Base-by-base conservation (phyloP, 2,113 vertebrate genomes). In the Thunnus maccoyii region DNA sequence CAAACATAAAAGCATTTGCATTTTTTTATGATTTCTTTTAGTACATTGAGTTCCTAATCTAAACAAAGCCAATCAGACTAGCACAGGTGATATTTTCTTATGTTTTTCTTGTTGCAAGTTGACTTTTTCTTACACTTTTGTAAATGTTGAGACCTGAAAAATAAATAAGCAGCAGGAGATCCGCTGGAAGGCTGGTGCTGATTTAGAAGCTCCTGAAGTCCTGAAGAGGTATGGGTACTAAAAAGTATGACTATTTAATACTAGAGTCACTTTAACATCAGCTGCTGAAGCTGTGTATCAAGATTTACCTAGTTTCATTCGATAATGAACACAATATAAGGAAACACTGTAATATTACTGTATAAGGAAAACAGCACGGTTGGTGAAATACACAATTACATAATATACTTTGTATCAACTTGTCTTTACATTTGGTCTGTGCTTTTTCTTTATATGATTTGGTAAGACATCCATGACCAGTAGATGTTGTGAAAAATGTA, bases 291-390 rank as follows among this genome's bases (percentile, higher is more conserved):
- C 63, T 66, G 30, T 44, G 52, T 60, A 72, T 13, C 36, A 60
- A 25, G 55, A 55, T 67, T 72, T 65, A 57, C 20, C 55, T 70
- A 54, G 13, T 76, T 60, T 78, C 55, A 48, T 69, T 70, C 64
- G 52, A 55, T 52, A 57, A 66, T 67, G 9, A 81, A 73, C 17
- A 72, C 60, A 72, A 58, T 56, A 47, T 60, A 41, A 47, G 17
- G 4, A 57, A 50, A 13, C 1, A n/a, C 2, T 15, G 13, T 3
- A 30, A 13, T n/a, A 8, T 22, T 56, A 22, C 60, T 54, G 36
- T 41, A 41, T 41, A 41, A 20, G 13, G 30, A 13, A 72, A 47
- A 46, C 27, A 25, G 20, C 11, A 56, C 1, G 14, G 3, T 27
- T 57, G 30, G 18, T 60, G 16, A 18, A 47, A 4, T 25, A 2